These are phyloP conservation scores for Cantharis rufa DNA, from an alignment of 2,888 invertebrate species.

Conservation along the genomic window DNA sequence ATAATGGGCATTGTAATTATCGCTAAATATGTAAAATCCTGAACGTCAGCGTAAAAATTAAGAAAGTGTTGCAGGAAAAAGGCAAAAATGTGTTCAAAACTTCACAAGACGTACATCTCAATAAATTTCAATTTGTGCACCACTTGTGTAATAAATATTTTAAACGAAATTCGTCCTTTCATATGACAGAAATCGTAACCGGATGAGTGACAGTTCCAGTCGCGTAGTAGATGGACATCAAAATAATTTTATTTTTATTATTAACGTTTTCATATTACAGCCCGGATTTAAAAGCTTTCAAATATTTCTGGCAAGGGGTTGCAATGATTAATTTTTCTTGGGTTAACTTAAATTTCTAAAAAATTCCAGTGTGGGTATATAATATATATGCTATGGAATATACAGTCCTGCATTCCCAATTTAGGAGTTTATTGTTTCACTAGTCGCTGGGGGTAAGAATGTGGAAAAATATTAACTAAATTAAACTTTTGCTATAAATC, in stretches of 20 bases:
- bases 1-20: background rate
- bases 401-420: background rate
- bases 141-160: background rate
- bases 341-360: background rate
- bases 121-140: background rate
- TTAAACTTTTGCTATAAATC: background rate
- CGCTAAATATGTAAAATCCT: background rate
- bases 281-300: background rate
- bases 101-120: background rate
- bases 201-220: background rate
- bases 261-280: background rate
- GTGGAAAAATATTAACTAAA: background rate
- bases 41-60: background rate
- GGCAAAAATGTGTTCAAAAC: background rate
- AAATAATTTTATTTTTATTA: background rate
- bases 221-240: background rate
- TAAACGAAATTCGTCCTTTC: background rate
- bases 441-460: background rate
- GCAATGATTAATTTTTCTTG: background rate
- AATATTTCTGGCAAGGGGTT: background rate
- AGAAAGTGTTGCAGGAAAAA: background rate
- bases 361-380: background rate
- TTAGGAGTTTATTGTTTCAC: background rate
- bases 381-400: background rate
- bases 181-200: background rate